These are phyloP conservation scores for Cheilosia grossa DNA, from an alignment of 2,888 invertebrate genomes.

Conservation along the genomic window DNA sequence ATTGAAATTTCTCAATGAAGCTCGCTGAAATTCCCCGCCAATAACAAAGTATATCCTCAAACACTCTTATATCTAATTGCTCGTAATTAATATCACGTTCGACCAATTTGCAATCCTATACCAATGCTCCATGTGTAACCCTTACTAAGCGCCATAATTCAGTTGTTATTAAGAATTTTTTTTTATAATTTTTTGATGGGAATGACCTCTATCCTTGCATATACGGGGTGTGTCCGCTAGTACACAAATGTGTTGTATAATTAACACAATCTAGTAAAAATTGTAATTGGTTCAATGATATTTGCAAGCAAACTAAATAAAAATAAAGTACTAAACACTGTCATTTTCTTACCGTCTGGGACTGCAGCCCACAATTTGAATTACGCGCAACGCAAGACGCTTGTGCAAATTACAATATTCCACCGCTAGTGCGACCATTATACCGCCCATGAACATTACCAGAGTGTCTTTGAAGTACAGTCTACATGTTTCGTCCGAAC, in stretches of 20 bases:
- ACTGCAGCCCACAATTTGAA: conserved; percentile 90
- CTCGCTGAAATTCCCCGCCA: conserved; percentile 11
- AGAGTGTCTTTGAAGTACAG: conserved; percentile 92
- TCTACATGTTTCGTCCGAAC: conserved; percentile 86
- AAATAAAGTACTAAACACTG: conserved; percentile 13
- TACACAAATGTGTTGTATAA: not conserved
- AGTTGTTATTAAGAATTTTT: conserved; percentile 2
- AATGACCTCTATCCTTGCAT: conserved; percentile 1
- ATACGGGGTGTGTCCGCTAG: not conserved
- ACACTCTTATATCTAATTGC: conserved; percentile 51
- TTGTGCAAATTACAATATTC: conserved; percentile 95
- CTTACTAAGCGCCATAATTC: conserved; percentile 19
- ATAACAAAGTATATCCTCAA: not conserved
- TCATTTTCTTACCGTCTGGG: conserved; percentile 85
- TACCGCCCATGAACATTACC: conserved; percentile 95
- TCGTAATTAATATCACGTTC: conserved; percentile 60
- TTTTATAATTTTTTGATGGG: not conserved
- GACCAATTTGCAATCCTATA: conserved; percentile 38
- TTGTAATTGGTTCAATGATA: conserved; percentile 43
- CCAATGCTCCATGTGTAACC: conserved; percentile 12
- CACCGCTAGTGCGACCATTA: conserved; percentile 95
- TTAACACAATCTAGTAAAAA: conserved; percentile 12
- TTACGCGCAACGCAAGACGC: conserved; percentile 92
- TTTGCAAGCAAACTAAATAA: conserved; percentile 4
- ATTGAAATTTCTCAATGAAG: conserved; percentile 43